Evolutionary conservation across 2,888 invertebrate species (phyloP), one percentile per base, ranked within the genome.

Genomic region (Epirrita christyi): DNA sequence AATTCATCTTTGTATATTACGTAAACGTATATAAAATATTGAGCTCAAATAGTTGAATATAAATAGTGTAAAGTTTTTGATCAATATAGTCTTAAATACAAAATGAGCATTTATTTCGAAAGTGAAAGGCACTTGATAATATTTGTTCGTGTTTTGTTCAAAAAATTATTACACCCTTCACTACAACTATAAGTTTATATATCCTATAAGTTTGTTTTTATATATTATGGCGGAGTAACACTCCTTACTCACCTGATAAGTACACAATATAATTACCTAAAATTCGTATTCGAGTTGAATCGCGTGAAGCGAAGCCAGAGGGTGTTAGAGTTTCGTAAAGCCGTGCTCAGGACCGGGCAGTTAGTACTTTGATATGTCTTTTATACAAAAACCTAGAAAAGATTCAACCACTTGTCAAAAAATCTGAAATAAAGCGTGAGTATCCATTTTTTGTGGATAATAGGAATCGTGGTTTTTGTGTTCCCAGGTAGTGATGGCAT

Each of bases 311-410:
- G 59, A 64, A 59, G 67, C 75, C 74, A 80, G 86, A 76, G 85
- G 84, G 7, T 83, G 81, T 88, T 78, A 81, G 91, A 91, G 91
- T 91, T 90, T 89, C 91, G 88, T 80, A 83, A 74, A 87, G 90
- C 91, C 91, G 91, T 92, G 91, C 87, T 71, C 72, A 83, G 78
- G 67, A 71, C 75, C 67, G 71, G 56, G 69, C 67, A 71, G 68
- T 66, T 69, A 63, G 70, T 63, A 53, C 61, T 59, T 61, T 72
- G 70, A 75, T 70, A 70, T 70, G 67, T 64, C 47, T 58, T 36
- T 10, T 46, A 14, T 38, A 41, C 44, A 27, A 21, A 14, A 10
- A 43, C 9, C 42, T 50, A 38, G 40, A 34, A 21, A 21, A 15
- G 27, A 54, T 29, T 59, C 51, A 40, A 55, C 54, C 59, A 40